phyloP scores from a whole-genome alignment of 2,113 vertebrate genomes.

The Catharus minimus region DNA sequence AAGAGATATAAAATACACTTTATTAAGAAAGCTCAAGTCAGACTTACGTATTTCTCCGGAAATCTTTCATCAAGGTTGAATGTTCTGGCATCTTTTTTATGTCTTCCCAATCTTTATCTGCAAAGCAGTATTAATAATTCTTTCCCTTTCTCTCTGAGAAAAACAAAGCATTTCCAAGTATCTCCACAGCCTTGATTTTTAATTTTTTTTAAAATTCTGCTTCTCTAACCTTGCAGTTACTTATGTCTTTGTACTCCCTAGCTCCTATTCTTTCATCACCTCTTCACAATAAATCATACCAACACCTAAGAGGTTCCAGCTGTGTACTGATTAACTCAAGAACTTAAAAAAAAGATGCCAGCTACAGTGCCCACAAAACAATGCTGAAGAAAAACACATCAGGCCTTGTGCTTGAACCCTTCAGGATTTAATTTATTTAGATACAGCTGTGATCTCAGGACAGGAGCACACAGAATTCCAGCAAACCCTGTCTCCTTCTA shows the following conservation, averaged over 20 bases:
- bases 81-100: conserved; percentile 99
- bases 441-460: background rate
- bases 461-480: background rate
- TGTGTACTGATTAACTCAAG: background rate
- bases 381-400: background rate
- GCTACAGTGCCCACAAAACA: background rate
- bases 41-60: conserved; percentile 98
- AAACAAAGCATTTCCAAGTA: background rate
- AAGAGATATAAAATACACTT: background rate
- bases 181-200: background rate
- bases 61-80: conserved; percentile 99
- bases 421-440: background rate
- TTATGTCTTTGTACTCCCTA: background rate
- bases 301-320: background rate
- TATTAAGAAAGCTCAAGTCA: background rate
- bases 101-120: conserved; percentile 99
- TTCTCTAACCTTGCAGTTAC: background rate
- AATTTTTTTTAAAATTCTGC: background rate
- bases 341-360: background rate
- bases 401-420: background rate
- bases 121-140: conserved; percentile 52
- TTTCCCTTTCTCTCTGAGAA: background rate
- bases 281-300: background rate
- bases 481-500: background rate
- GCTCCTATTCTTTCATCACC: background rate